Conservation (phyloP, 2,888 invertebrate genomes). For the Drosophila peninsularis region DNA sequence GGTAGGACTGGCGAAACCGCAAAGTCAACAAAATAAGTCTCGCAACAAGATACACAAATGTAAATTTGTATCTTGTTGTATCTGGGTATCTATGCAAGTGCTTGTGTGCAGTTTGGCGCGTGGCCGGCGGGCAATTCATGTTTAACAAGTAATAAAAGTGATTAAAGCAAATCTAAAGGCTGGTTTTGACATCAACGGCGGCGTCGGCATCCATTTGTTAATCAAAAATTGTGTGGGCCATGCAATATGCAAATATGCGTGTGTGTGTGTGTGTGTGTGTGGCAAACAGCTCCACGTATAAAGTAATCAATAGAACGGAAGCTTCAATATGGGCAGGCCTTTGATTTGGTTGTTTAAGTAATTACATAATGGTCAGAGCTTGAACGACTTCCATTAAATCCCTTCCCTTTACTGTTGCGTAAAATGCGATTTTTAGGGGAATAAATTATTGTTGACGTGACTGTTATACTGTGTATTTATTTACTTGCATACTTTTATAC, state of each 20-base stretch:
- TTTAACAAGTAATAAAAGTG: conserved; percentile 74
- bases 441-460: no score
- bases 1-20: conserved; percentile 54
- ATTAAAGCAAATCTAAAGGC: conserved; percentile 72
- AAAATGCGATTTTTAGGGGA: neutral
- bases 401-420: conserved; percentile 25
- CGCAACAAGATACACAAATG: conserved; percentile 51
- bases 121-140: conserved; percentile 59
- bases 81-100: conserved; percentile 14
- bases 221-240: conserved; percentile 58
- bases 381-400: conserved; percentile 3
- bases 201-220: conserved; percentile 56
- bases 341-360: conserved; percentile 58
- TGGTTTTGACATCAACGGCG: conserved; percentile 31
- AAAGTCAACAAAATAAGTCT: conserved; percentile 29
- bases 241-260: conserved; percentile 64
- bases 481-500: neutral
- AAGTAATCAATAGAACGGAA: conserved; percentile 74
- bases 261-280: conserved; percentile 23
- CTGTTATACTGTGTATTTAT: neutral
- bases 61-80: conserved; percentile 4
- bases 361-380: conserved; percentile 64
- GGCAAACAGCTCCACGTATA: conserved; percentile 23
- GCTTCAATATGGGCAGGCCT: conserved; percentile 38
- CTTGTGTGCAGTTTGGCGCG: conserved; percentile 33